Percentiles rank a stretch among this genome's conserved stretches.
Evolutionary conservation across 2,888 invertebrate species (phyloP).

Genomic region (Lucinisca nassula): DNA sequence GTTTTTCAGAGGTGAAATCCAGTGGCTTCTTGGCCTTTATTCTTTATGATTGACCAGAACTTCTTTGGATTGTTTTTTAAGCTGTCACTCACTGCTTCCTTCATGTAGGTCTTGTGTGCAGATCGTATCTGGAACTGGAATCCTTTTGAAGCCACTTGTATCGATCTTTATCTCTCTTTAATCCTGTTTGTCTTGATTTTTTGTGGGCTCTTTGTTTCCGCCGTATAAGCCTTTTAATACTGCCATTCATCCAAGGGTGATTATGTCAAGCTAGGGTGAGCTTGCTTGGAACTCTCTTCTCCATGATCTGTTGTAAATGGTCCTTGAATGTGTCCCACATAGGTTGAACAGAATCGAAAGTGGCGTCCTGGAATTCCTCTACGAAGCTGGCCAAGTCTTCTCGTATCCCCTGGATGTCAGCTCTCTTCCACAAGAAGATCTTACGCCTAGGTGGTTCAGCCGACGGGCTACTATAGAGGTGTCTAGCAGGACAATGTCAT

Average conservation of each 20-base stretch:
- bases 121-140: neutral
- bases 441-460: neutral
- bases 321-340: slow-evolving; percentile 33
- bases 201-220: slow-evolving; percentile 34
- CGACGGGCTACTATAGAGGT: neutral
- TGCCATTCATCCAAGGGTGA: slow-evolving; percentile 40
- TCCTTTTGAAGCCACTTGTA: slow-evolving; percentile 27
- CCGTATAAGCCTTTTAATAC: slow-evolving; percentile 6
- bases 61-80: neutral
- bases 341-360: neutral
- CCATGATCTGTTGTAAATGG: neutral
- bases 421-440: slow-evolving; percentile 17
- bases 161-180: neutral
- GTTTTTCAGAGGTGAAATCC: neutral
- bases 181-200: slow-evolving; percentile 9
- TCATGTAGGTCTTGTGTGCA: neutral
- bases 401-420: neutral
- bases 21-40: neutral
- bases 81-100: neutral
- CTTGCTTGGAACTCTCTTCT: slow-evolving; percentile 29
- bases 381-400: neutral
- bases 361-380: neutral
- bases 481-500: neutral
- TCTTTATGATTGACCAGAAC: neutral
- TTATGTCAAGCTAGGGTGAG: slow-evolving; percentile 1